Percentiles rank a stretch among this genome's conserved stretches.
Conservation (phyloP, 2,888 invertebrate genomes). For the Agrypnus murinus region DNA sequence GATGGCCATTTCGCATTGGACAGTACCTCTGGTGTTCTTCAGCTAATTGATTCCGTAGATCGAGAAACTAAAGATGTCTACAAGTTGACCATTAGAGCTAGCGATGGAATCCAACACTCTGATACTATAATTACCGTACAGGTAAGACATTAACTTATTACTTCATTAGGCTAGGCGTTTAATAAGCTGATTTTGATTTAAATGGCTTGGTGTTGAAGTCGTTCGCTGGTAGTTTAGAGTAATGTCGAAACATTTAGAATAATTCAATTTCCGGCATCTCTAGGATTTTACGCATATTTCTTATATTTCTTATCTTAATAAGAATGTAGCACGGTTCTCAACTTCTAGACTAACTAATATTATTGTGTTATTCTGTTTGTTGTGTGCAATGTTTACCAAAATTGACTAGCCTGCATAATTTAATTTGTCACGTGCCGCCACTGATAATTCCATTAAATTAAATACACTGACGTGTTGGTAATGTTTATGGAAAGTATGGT, state of each 20-base stretch:
- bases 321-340: too few species aligned
- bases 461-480: too few species aligned
- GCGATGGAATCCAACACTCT: constrained; percentile 91
- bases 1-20: constrained; percentile 84
- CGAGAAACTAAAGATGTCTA: constrained; percentile 88
- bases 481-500: too few species aligned
- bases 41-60: constrained; percentile 86
- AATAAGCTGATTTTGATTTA: constrained; percentile 40
- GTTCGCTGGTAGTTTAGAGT: constrained; percentile 7
- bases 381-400: too few species aligned
- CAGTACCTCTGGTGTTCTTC: constrained; percentile 80
- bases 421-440: too few species aligned
- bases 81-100: constrained; percentile 86
- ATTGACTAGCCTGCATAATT: too few species aligned
- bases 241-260: constrained; percentile 21
- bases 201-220: constrained; percentile 24
- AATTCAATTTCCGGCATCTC: constrained; percentile 23
- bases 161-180: constrained; percentile 45
- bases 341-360: too few species aligned
- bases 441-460: too few species aligned
- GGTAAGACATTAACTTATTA: constrained; percentile 73
- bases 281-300: constrained; percentile 4
- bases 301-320: constrained; percentile 6
- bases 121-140: constrained; percentile 85
- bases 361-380: too few species aligned